Evolutionary conservation across 2,888 invertebrate species (phyloP).

Genomic region (Teleiodes luculella): DNA sequence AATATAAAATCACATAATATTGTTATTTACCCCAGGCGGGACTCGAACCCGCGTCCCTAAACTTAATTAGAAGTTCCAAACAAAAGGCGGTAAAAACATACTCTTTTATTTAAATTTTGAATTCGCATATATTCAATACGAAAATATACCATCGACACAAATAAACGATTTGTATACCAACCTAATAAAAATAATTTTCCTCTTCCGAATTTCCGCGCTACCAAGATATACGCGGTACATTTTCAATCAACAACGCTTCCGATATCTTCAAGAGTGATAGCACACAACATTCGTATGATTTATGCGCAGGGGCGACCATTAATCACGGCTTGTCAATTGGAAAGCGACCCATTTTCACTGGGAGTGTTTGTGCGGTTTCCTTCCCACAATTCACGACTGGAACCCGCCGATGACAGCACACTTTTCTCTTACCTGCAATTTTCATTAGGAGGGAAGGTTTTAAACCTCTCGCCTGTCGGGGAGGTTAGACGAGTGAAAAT

Average conservation of each 20-base stretch:
- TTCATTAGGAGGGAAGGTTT: constrained; percentile 14
- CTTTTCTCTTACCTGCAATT: constrained; percentile 25
- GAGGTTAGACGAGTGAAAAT: too few species aligned
- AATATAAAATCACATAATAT: too few species aligned
- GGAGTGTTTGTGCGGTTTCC: constrained; percentile 51
- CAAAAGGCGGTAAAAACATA: too few species aligned
- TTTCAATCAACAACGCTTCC: constrained; percentile 9
- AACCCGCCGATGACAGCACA: constrained; percentile 34
- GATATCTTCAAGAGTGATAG: constrained; percentile 38
- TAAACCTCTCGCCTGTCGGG: not conserved
- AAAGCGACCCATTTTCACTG: constrained; percentile 58
- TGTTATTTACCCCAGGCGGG: too few species aligned
- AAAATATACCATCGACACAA: too few species aligned
- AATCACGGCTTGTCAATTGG: constrained; percentile 65
- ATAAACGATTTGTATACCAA: too few species aligned
- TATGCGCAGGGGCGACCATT: constrained; percentile 57
- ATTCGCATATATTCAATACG: too few species aligned
- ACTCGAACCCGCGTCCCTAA: too few species aligned
- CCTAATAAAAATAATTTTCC: not conserved
- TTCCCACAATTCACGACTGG: constrained; percentile 42
- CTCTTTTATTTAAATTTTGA: too few species aligned
- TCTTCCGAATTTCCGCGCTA: not conserved
- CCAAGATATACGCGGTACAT: not conserved
- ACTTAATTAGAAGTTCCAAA: too few species aligned
- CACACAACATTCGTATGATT: constrained; percentile 53